Percentiles rank a stretch among this genome's conserved stretches.
Conservation (phyloP, 2,113 vertebrate species). For the Trematocara marginatum region DNA sequence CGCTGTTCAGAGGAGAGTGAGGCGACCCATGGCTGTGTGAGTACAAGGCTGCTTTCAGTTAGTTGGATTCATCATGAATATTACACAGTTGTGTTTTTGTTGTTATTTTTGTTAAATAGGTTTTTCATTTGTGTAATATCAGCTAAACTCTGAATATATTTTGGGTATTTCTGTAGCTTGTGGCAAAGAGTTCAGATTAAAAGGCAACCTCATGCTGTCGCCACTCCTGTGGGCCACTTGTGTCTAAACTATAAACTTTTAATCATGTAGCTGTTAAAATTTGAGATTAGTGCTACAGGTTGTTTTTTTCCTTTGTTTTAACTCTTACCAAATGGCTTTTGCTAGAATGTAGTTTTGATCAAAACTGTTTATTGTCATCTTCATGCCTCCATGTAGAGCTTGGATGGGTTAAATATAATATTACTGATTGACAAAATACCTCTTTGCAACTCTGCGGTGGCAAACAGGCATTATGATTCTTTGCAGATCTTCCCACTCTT, state of each 20-base stretch:
- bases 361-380: background rate
- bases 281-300: background rate
- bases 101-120: background rate
- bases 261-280: slow-evolving; percentile 15
- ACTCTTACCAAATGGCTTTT: background rate
- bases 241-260: slow-evolving; percentile 13
- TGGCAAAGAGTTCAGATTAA: background rate
- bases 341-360: background rate
- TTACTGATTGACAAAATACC: background rate
- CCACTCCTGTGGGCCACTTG: background rate
- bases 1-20: slow-evolving; percentile 23
- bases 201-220: background rate
- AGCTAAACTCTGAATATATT: background rate
- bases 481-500: background rate
- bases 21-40: slow-evolving; percentile 46
- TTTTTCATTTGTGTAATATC: background rate
- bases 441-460: background rate
- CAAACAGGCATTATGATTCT: background rate
- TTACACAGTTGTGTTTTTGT: background rate
- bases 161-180: background rate
- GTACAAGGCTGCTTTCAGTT: slow-evolving; percentile 23
- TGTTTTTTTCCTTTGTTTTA: background rate
- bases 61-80: background rate
- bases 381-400: background rate
- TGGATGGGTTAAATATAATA: background rate